These are phyloP conservation scores for Girardinus metallicus DNA, from an alignment of 2,797 vertebrate species.

Conservation along the genomic window DNA sequence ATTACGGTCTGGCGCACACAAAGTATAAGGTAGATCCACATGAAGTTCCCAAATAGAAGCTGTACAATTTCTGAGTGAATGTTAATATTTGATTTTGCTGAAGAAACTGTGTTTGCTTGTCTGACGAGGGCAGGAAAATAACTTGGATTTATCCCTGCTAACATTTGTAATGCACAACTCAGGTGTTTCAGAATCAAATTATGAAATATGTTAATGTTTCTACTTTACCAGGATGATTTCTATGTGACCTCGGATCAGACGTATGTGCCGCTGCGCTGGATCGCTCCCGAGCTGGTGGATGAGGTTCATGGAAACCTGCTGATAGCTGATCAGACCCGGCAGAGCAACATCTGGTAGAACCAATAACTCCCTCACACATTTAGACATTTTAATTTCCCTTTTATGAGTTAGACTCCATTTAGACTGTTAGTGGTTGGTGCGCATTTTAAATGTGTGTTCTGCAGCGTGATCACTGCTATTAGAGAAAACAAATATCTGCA, in stretches of 20 bases:
- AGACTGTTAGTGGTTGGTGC: background rate
- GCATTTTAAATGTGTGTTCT: background rate
- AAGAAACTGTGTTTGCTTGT: background rate
- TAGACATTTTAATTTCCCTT: background rate
- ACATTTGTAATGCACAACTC: background rate
- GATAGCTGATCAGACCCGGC: constrained; percentile 90
- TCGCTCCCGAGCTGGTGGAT: constrained; percentile 94
- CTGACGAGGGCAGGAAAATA: background rate
- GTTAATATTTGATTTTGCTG: background rate
- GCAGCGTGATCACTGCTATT: background rate
- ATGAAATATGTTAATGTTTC: background rate
- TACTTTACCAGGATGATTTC: constrained; percentile 89
- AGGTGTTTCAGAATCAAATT: background rate
- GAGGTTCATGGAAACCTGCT: constrained; percentile 94
- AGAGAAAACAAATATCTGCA: background rate
- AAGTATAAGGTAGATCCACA: constrained; percentile 88
- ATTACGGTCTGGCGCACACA: constrained; percentile 92
- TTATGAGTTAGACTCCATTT: background rate
- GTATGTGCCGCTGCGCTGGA: constrained; percentile 95
- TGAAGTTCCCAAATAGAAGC: background rate
- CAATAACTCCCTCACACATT: constrained; percentile 1
- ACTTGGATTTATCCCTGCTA: background rate
- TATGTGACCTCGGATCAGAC: constrained; percentile 92
- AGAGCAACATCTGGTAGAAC: constrained; percentile 95
- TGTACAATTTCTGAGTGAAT: background rate